Base-by-base conservation (phyloP, 92 coral and sea anemone genomes). In the Parazoanthus swiftii region DNA sequence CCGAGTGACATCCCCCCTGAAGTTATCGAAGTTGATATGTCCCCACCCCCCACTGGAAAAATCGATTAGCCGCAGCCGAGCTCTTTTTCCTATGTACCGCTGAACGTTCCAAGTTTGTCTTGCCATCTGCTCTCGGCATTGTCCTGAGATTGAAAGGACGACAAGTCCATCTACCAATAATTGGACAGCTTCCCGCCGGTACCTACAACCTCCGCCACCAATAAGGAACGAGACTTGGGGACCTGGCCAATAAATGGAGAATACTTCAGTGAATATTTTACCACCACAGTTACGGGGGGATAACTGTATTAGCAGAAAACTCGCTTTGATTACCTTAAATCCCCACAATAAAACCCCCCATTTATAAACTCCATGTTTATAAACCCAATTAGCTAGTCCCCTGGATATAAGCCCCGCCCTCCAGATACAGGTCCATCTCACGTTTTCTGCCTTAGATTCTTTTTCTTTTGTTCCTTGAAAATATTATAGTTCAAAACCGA, bases 221-320 rank as follows among this genome's bases (percentile, higher is more conserved):
- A 73, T 43, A 11, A 73, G 77, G 42, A 73, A 73, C 5, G 77
- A 73, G 23, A 73, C 77, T 73, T 73, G 77, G 35, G 77, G 77
- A 11, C 77, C 77, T 73, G 42, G 7, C 26, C 25, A 73, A 33
- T 4, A 4, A 73, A 33, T 10, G 70, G 51, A 48, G 11, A 48
- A 48, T 11, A 48, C 51, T 10, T 48, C 51, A 48, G 51, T 48
- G 1, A 48, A 48, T 11, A 48, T 5, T 48, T 10, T 48, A 5
- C 51, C 51, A 46, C 51, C 11, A 48, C 51, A 6, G 9, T 48
- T 48, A 48, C 9, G 51, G 11, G 11, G 51, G 8, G 13, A 39
- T 48, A 48, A 6, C 10, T 6, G 51, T 6, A 48, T 7, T 10
- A 48, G 51, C 51, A 48, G 9, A 48, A 4, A 48, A 48, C 11